phyloP scores from a whole-genome alignment of 2,113 vertebrate species.

The Rhineura floridana region DNA sequence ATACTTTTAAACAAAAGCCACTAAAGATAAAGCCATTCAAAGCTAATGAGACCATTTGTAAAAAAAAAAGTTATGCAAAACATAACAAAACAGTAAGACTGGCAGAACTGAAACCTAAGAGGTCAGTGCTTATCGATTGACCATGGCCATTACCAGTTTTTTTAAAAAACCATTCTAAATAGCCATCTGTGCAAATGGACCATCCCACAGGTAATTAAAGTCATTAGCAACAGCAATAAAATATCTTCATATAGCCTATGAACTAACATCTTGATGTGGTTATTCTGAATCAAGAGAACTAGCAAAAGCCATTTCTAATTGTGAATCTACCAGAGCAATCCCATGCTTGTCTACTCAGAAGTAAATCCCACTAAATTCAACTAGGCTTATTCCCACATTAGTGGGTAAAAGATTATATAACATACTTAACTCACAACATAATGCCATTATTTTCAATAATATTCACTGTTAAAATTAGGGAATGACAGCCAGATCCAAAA shows the following conservation, averaged over 20 bases:
- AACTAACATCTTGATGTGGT: neutral
- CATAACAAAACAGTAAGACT: rapidly evolving
- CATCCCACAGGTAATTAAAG: neutral
- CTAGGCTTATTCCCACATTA: neutral
- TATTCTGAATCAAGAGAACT: neutral
- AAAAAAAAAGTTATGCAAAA: rapidly evolving
- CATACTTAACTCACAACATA: neutral
- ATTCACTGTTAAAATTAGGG: neutral
- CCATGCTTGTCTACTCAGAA: neutral
- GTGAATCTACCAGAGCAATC: neutral
- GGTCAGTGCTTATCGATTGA: neutral
- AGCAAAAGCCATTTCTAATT: neutral
- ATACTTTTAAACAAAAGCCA: neutral
- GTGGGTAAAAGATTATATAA: neutral
- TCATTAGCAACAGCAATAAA: neutral
- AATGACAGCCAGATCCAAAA: neutral
- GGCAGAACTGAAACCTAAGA: neutral
- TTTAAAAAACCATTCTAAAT: neutral
- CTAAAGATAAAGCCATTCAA: neutral
- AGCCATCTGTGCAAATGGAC: neutral
- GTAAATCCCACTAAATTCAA: neutral
- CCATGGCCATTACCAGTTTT: neutral
- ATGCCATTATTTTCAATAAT: neutral
- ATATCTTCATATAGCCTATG: neutral
- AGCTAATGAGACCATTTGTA: neutral